Evolutionary conservation across 2,888 invertebrate genomes (phyloP).

Genomic region (Xestia xanthographa): DNA sequence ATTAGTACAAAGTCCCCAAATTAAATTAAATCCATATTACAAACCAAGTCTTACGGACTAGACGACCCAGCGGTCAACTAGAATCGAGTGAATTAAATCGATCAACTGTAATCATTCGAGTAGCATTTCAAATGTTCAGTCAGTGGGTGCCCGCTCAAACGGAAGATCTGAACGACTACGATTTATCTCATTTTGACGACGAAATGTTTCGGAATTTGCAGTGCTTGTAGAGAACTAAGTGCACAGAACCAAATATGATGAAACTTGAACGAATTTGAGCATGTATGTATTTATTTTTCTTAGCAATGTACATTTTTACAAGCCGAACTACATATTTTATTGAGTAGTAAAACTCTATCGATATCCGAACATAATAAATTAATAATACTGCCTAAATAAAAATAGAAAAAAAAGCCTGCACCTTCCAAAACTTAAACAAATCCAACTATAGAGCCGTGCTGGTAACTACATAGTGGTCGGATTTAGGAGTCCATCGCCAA

Average conservation of each 20-base stretch:
- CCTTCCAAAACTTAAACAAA: neutral
- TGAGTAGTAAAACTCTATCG: neutral
- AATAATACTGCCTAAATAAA: neutral
- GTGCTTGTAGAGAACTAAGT: neutral
- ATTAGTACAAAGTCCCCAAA: neutral
- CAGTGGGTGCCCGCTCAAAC: slow-evolving; percentile 1
- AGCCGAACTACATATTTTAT: neutral
- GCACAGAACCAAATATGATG: neutral
- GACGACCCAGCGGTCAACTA: slow-evolving; percentile 22
- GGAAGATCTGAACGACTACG: slow-evolving; percentile 27
- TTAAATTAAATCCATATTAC: slow-evolving; percentile 6
- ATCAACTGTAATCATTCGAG: slow-evolving; percentile 33
- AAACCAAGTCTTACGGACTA: neutral
- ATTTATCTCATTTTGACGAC: slow-evolving; percentile 15
- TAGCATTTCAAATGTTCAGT: slow-evolving; percentile 38
- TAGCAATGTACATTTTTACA: neutral
- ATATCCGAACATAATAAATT: neutral
- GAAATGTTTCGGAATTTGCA: slow-evolving; percentile 11
- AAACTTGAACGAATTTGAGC: neutral
- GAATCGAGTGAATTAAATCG: slow-evolving; percentile 31
- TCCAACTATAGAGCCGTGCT: neutral
- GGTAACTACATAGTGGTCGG: neutral
- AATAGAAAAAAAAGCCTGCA: no score
- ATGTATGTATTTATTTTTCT: neutral
- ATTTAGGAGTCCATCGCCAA: no score